phyloP scores from a whole-genome alignment of 2,888 invertebrate species.

The Leuctra nigra region DNA sequence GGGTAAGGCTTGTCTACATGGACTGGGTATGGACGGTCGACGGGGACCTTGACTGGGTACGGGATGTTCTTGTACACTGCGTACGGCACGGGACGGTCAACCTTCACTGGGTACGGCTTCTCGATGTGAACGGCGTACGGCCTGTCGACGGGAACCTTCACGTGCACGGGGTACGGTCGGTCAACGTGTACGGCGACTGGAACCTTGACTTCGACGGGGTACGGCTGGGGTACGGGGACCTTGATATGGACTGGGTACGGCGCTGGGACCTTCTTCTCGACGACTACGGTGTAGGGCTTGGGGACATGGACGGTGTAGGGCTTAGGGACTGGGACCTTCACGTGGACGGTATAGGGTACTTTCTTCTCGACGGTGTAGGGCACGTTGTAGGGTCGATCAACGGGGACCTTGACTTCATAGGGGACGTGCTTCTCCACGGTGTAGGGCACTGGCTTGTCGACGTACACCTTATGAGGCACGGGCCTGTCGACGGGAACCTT shows the following conservation, averaged over 20 bases:
- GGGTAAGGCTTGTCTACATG: slow-evolving; percentile 33
- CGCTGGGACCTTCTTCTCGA: slow-evolving; percentile 64
- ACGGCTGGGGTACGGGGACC: slow-evolving; percentile 56
- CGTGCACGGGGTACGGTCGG: slow-evolving; percentile 37
- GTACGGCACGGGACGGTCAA: slow-evolving; percentile 42
- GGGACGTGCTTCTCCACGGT: slow-evolving; percentile 54
- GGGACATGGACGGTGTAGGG: slow-evolving; percentile 54
- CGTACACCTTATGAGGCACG: slow-evolving; percentile 9
- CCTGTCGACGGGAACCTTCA: slow-evolving; percentile 63
- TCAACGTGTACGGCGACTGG: slow-evolving; percentile 25
- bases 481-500: slow-evolving; percentile 46
- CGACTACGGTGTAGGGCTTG: slow-evolving; percentile 41
- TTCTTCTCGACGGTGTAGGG: slow-evolving; percentile 28
- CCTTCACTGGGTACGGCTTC: slow-evolving; percentile 54
- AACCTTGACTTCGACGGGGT: slow-evolving; percentile 40
- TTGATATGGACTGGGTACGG: slow-evolving; percentile 58
- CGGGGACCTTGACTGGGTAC: slow-evolving; percentile 54
- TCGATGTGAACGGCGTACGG: slow-evolving; percentile 63
- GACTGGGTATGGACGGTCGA: slow-evolving; percentile 45
- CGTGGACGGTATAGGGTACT: slow-evolving; percentile 24
- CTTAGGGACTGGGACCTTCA: slow-evolving; percentile 22
- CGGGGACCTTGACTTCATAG: slow-evolving; percentile 40
- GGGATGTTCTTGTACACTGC: slow-evolving; percentile 60
- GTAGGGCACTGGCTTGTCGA: slow-evolving; percentile 17
- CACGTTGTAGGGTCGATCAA: slow-evolving; percentile 19